Conservation (phyloP, 2,888 invertebrate species). For the Colostygia pectinataria region DNA sequence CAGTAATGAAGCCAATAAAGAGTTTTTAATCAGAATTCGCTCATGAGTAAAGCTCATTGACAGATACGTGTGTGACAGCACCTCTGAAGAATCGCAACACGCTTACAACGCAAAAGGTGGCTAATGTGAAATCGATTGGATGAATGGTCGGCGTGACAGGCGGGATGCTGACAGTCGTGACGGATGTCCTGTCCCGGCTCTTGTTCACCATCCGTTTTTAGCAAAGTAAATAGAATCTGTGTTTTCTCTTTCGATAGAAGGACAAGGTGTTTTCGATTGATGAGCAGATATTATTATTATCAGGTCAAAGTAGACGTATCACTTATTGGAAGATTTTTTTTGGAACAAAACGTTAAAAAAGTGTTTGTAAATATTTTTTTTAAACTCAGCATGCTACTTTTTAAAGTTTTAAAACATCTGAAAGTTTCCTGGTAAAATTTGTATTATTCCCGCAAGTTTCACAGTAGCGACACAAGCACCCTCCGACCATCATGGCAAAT, state of each 20-base stretch:
- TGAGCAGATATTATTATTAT: too few relatives aligned
- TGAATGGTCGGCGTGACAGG: conserved; percentile 32
- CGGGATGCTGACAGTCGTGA: conserved; percentile 32
- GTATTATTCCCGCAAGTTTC: too few relatives aligned
- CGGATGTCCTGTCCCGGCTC: conserved; percentile 31
- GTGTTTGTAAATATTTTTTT: too few relatives aligned
- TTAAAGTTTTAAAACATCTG: too few relatives aligned
- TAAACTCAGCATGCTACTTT: too few relatives aligned
- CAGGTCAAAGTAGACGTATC: too few relatives aligned
- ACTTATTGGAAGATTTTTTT: too few relatives aligned
- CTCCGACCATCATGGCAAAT: conserved; percentile 26
- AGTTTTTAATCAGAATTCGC: neutral
- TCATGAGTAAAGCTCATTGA: neutral
- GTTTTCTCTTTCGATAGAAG: neutral
- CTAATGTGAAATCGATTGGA: conserved; percentile 70
- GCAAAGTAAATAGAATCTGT: conserved; percentile 20
- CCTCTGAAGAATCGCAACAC: conserved; percentile 22
- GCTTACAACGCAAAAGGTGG: conserved; percentile 52
- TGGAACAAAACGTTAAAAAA: too few relatives aligned
- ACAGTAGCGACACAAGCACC: too few relatives aligned
- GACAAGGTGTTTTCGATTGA: neutral
- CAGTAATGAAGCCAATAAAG: too few relatives aligned
- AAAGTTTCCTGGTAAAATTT: too few relatives aligned
- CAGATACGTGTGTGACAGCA: conserved; percentile 5
- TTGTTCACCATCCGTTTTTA: conserved; percentile 32